Evolutionary conservation across 2,888 invertebrate species (phyloP).

Genomic region (Scaptomyza flava): DNA sequence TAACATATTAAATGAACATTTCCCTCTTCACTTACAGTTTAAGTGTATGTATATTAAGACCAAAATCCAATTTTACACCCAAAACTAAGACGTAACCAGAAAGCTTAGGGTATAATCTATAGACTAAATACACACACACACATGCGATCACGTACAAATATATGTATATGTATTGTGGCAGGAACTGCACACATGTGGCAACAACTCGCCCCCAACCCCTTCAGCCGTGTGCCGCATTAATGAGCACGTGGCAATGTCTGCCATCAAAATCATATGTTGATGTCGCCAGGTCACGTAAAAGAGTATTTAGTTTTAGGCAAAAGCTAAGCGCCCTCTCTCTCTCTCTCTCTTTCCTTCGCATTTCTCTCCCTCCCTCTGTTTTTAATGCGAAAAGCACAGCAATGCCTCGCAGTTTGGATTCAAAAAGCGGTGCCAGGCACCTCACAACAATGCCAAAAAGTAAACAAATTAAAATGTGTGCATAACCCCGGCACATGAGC

Average conservation of each 20-base stretch:
- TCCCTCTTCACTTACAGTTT: neutral
- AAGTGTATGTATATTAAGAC: conserved; percentile 13
- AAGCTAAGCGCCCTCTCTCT: conserved; percentile 17
- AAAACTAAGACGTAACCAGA: conserved; percentile 20
- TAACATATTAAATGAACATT: too few relatives aligned
- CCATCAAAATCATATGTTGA: conserved; percentile 69
- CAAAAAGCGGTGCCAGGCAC: conserved; percentile 48
- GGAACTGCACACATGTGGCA: conserved; percentile 32
- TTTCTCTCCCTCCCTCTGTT: neutral
- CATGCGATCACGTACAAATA: neutral
- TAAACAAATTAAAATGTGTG: conserved; percentile 77
- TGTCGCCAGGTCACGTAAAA: conserved; percentile 76
- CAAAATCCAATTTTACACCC: conserved; percentile 9
- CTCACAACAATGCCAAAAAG: conserved; percentile 68
- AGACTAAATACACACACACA: conserved; percentile 7
- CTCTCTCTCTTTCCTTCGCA: neutral
- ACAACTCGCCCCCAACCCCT: neutral
- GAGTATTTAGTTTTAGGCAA: conserved; percentile 68
- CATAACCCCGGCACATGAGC: conserved; percentile 48
- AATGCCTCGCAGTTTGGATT: conserved; percentile 20
- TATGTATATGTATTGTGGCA: conserved; percentile 4
- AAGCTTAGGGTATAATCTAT: conserved; percentile 22
- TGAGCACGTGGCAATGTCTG: conserved; percentile 51
- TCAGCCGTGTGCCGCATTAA: conserved; percentile 38
- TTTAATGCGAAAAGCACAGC: conserved; percentile 2